phyloP scores from a whole-genome alignment of 1,140 invertebrate genomes.

The Bombus confusus region DNA sequence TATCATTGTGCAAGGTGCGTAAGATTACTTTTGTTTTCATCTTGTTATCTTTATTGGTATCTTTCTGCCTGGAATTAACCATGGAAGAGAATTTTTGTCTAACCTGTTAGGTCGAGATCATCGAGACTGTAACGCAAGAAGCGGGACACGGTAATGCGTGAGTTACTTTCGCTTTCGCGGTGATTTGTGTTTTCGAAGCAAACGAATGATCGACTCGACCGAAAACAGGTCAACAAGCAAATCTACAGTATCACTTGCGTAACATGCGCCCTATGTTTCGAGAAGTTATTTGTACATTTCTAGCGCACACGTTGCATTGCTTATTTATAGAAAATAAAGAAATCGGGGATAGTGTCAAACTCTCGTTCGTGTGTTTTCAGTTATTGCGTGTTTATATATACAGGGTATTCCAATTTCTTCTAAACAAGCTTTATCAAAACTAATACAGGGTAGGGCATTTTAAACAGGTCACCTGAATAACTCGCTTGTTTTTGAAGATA shows the following conservation, averaged over 20 bases:
- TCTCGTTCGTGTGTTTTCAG: not conserved
- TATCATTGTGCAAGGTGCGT: not conserved
- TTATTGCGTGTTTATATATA: not conserved
- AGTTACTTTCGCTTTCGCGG: conserved; percentile 43
- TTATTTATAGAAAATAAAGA: conserved; percentile 54
- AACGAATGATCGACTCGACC: conserved; percentile 34
- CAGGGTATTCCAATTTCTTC: not conserved
- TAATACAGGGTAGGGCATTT: too few relatives aligned
- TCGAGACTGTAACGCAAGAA: conserved; percentile 24
- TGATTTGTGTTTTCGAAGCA: conserved; percentile 40
- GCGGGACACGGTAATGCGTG: not conserved
- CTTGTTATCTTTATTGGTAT: not conserved
- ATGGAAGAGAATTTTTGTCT: too few relatives aligned
- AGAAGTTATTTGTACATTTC: conserved; percentile 13
- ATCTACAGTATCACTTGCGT: conserved; percentile 49
- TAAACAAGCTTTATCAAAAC: not conserved
- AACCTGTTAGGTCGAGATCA: not conserved
- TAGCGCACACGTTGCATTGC: not conserved
- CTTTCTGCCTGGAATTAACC: not conserved
- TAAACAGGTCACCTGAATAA: too few relatives aligned
- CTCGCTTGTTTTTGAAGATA: too few relatives aligned
- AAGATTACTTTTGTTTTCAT: not conserved
- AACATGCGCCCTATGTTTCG: not conserved
- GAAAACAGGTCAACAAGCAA: conserved; percentile 49
- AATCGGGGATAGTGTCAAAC: conserved; percentile 2